Percentiles rank a stretch among this genome's conserved stretches.
These are phyloP conservation scores for Sipha flava DNA, from an alignment of 1,140 invertebrate species.

Conservation along the genomic window DNA sequence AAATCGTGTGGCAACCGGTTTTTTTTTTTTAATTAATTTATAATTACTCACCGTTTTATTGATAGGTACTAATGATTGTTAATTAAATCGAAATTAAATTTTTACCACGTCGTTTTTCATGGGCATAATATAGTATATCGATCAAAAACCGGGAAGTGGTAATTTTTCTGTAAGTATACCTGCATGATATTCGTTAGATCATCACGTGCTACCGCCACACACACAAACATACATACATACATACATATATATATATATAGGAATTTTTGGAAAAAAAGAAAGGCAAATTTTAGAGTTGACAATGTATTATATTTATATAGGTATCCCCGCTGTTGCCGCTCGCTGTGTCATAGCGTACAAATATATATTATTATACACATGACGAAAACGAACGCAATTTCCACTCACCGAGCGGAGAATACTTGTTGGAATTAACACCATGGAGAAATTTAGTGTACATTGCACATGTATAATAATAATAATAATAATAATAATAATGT, in stretches of 20 bases:
- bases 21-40: too few species aligned
- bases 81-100: neutral
- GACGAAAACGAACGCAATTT: neutral
- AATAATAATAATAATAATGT: neutral
- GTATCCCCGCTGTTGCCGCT: neutral
- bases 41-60: too few species aligned
- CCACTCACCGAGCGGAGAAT: neutral
- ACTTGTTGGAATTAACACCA: conserved; percentile 8
- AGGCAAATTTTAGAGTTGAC: neutral
- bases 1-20: neutral
- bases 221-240: too few species aligned
- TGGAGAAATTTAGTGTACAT: neutral
- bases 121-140: too few species aligned
- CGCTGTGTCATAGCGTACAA: too few species aligned
- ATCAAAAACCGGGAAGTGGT: neutral
- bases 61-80: neutral
- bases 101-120: too few species aligned
- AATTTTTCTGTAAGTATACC: too few species aligned
- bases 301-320: neutral
- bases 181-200: neutral
- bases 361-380: too few species aligned
- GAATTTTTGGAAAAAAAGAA: neutral
- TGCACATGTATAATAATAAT: neutral
- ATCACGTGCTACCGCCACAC: neutral
- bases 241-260: neutral